A percentile compares a stretch with the other conserved stretches of the same genome.
These are phyloP conservation scores for Crossaster papposus DNA, from an alignment of 53 echinoderm and acorn worm species.

Conservation along the genomic window DNA sequence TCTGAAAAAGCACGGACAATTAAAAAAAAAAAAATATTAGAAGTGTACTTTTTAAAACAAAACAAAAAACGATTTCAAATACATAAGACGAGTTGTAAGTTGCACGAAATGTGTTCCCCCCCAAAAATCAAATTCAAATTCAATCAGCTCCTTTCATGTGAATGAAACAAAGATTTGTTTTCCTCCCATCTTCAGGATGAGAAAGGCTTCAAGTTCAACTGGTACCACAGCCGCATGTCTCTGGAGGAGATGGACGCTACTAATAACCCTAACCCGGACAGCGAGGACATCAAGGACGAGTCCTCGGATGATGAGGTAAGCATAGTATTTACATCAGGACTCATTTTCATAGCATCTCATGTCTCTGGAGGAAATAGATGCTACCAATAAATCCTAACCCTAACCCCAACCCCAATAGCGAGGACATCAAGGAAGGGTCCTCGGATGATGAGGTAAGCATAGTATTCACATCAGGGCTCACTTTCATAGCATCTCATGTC, in stretches of 20 bases:
- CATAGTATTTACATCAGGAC: not conserved
- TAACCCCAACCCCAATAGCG: slow-evolving; percentile 68
- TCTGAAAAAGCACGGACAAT: too few relatives aligned
- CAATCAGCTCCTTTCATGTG: not conserved
- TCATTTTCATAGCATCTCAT: not conserved
- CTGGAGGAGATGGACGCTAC: slow-evolving; percentile 81
- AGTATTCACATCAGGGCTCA: not conserved
- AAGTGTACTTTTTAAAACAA: too few relatives aligned
- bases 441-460: slow-evolving; percentile 75
- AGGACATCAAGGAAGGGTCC: slow-evolving; percentile 75
- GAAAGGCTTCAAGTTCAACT: slow-evolving; percentile 83
- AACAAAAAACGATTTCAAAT: too few relatives aligned
- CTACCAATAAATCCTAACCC: too few relatives aligned
- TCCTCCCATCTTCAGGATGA: slow-evolving; percentile 60
- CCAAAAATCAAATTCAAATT: too few relatives aligned
- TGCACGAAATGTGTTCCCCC: too few relatives aligned
- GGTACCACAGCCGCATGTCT: slow-evolving; percentile 82
- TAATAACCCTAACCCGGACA: slow-evolving; percentile 64
- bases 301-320: slow-evolving; percentile 82
- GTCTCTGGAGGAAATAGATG: too few relatives aligned
- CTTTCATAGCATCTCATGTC: slow-evolving; percentile 41
- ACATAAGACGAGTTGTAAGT: too few relatives aligned
- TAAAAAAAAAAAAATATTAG: too few relatives aligned
- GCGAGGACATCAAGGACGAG: slow-evolving; percentile 75
- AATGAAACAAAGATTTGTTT: not conserved